Base-by-base conservation (phyloP, 2,797 vertebrate species). In the Ficedula albicollis region DNA sequence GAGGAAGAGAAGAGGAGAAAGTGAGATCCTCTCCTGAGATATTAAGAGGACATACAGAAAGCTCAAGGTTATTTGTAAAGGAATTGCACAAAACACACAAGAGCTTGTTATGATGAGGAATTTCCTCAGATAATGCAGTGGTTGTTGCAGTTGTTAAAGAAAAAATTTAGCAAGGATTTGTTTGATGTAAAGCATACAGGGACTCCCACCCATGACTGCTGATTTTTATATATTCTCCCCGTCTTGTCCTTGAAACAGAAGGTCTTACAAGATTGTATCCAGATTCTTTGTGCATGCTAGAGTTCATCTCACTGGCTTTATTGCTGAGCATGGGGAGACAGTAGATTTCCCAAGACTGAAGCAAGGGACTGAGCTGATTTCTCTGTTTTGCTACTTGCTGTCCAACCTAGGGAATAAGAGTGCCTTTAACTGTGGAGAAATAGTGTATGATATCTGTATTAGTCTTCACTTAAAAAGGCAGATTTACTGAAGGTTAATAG, bases 11-110 rank as follows among this genome's bases (percentile, higher is more conserved):
- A 58, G 39, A 83, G 25, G 43, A 76, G 82, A 85, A 78, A 83
- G 83, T 72, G 81, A 84, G 81, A 97, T 97, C 95, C 80, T 98
- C 95, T 97, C 82, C 70, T 95, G 94, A 95, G 98, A 97, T 96
- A 97, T 89, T 96, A 96, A 90, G 89, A 92, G 94, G 94, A 96
- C 96, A 87, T 80, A 62, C 48, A 83, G 46, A 93, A 41, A 55
- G 87, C 81, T 97, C 93, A 96, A 97, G 96, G 86, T 97, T 97
- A 97, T 95, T 97, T 97, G 90, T 94, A 96, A 97, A 97, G 89
- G 93, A 97, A 95, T 97, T 97, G 95, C 93, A 81, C 70, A 89
- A 95, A 89, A 95, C 77, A 88, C 63, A 93, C 72, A 93, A 84
- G 86, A 93, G 69, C 63, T 97, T 93, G 74, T 94, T 96, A 93